Evolutionary conservation across 1,140 invertebrate genomes (phyloP), one percentile per base, ranked within the genome.

Genomic region (Drosophila willistoni): DNA sequence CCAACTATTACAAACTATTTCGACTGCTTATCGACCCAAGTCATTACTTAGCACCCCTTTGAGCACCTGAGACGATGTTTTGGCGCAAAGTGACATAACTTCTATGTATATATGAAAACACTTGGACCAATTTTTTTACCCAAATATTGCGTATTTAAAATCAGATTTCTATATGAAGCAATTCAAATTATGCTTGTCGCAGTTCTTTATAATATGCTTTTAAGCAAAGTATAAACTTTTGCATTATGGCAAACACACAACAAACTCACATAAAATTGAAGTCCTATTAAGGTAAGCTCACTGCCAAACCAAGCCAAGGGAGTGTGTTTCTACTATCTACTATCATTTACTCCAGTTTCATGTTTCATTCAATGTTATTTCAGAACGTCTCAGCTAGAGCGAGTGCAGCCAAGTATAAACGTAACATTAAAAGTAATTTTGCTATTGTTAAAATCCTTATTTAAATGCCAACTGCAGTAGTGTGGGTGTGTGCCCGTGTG

Each of bases 371-470:
- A 64, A 75, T 57, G 44, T 68, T 64, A 64, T 68, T 68, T 68
- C 1, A 17, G 57, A 65, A 36, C 57, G 41, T 39, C 29, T 44
- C 57, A 29, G 56, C 78, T 79, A 69, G 80, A 78, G 71, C 70
- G 79, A 65, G 73, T 54, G 44, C 70, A 77, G 56, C 64, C 65
- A 80, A 73, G 77, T 77, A 77, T 64, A 57, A 77, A 66, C 63
- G 55, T 72, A 71, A 84, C 84, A 89, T 89, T 80, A 83, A 87
- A 87, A 82, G 73, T 79, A 83, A 89, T 83, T 87, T 76, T 77
- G 56, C 73, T 71, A 71, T 83, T 89, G 70, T 72, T 69, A 55
- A 80, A 87, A 87, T 87, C 84, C 83, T 70, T 83, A 79, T 75
- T 79, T 86, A 79, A 86, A 81, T 86, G 78, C 68, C 62, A 78